phyloP scores from a whole-genome alignment of 2,797 vertebrate species.

The Aeoliscus strigatus region DNA sequence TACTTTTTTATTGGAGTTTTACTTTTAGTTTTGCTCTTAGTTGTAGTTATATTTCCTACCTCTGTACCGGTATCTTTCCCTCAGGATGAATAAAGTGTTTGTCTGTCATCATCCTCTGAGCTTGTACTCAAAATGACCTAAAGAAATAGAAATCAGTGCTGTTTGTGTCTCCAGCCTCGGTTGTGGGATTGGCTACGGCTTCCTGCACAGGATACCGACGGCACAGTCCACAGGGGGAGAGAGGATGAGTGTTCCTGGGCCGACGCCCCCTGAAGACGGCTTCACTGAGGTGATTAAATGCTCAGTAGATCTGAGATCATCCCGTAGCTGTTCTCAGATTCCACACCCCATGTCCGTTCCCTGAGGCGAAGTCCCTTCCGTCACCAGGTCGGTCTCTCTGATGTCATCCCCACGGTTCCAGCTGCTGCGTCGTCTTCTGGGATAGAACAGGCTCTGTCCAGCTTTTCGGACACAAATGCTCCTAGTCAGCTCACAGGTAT shows the following conservation, averaged over 20 bases:
- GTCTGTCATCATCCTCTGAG: too few species aligned
- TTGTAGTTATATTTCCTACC: too few species aligned
- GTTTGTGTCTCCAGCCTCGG: conserved; percentile 80
- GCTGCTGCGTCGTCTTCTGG: conserved; percentile 73
- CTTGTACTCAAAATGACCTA: too few species aligned
- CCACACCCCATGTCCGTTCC: background rate
- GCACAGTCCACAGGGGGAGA: conserved; percentile 83
- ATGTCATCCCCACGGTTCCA: conserved; percentile 75
- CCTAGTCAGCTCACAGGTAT: conserved; percentile 64
- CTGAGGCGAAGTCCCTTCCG: background rate
- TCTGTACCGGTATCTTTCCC: too few species aligned
- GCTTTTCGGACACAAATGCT: conserved; percentile 78
- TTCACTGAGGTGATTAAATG: conserved; percentile 83
- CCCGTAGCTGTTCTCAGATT: background rate
- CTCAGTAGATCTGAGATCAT: background rate
- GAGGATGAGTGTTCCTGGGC: conserved; percentile 80
- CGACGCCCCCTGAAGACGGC: conserved; percentile 81
- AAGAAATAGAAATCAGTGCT: background rate
- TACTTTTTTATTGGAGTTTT: too few species aligned
- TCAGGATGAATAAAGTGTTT: too few species aligned
- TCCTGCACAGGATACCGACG: conserved; percentile 96
- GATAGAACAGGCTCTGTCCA: conserved; percentile 78
- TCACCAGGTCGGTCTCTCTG: conserved; percentile 88
- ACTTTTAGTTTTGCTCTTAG: too few species aligned
- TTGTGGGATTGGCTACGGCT: conserved; percentile 95